Evolutionary conservation across 2,113 vertebrate species (phyloP).

Genomic region (Aspidoscelis tigris): DNA sequence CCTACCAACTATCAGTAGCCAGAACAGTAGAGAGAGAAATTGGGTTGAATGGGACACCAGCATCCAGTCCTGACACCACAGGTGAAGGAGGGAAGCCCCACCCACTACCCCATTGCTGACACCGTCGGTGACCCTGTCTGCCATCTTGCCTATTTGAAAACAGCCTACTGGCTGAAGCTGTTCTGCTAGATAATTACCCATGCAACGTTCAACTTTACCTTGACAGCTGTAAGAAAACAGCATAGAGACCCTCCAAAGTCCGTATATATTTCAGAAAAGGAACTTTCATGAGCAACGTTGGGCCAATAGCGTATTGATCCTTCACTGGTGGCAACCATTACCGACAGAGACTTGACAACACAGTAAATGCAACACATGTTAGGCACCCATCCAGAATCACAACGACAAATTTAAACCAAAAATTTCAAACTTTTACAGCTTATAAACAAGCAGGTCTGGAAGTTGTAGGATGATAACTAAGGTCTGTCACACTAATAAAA

Average conservation of each 20-base stretch:
- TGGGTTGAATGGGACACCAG: too few species aligned
- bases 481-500: neutral
- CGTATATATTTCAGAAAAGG: conserved; percentile 78
- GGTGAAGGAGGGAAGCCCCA: too few species aligned
- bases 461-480: neutral
- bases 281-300: conserved; percentile 85
- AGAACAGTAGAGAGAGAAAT: too few species aligned
- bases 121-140: too few species aligned
- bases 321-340: conserved; percentile 86
- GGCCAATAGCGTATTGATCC: conserved; percentile 90
- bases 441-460: neutral
- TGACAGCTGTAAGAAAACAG: conserved; percentile 86
- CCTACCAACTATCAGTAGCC: too few species aligned
- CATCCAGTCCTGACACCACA: too few species aligned
- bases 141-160: too few species aligned
- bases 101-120: too few species aligned
- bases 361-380: conserved; percentile 15
- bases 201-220: conserved; percentile 71
- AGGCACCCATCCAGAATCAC: neutral
- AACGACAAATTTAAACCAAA: neutral
- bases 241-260: conserved; percentile 84
- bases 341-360: conserved; percentile 77
- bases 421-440: neutral
- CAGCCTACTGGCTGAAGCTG: too few species aligned
- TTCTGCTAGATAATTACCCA: too few species aligned